Percentiles rank a stretch among this genome's conserved stretches.
Conservation (phyloP, 2,797 vertebrate genomes). For the Enteromius radiatus region DNA sequence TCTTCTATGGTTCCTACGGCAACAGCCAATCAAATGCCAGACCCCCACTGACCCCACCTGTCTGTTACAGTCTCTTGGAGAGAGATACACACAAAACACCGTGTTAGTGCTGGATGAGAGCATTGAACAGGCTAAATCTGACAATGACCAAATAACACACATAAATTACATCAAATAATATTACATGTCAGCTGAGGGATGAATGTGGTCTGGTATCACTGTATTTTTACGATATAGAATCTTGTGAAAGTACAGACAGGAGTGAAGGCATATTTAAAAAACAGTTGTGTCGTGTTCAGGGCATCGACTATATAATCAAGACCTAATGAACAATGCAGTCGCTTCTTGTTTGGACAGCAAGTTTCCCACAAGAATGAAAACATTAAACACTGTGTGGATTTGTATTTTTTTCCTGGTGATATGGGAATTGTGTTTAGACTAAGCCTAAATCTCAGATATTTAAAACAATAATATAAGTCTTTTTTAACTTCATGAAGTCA, state of each 20-base stretch:
- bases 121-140: background rate
- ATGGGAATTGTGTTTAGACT: constrained; percentile 30
- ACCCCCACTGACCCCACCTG: constrained; percentile 61
- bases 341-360: constrained; percentile 24
- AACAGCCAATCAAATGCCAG: constrained; percentile 57
- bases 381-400: constrained; percentile 35
- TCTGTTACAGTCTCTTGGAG: constrained; percentile 35
- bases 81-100: constrained; percentile 19
- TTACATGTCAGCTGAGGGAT: background rate
- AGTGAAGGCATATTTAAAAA: background rate
- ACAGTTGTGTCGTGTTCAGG: background rate
- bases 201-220: background rate
- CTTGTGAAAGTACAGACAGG: constrained; percentile 4
- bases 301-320: constrained; percentile 25
- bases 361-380: constrained; percentile 46
- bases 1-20: constrained; percentile 56
- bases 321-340: constrained; percentile 35
- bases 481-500: background rate
- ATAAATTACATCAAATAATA: background rate
- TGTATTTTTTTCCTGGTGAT: constrained; percentile 7
- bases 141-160: background rate
- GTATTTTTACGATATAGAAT: background rate
- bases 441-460: constrained; percentile 25
- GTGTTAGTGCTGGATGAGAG: background rate
- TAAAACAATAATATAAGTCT: background rate